Evolutionary conservation across 1,140 invertebrate genomes (phyloP).

Genomic region (Drosophila tristis): DNA sequence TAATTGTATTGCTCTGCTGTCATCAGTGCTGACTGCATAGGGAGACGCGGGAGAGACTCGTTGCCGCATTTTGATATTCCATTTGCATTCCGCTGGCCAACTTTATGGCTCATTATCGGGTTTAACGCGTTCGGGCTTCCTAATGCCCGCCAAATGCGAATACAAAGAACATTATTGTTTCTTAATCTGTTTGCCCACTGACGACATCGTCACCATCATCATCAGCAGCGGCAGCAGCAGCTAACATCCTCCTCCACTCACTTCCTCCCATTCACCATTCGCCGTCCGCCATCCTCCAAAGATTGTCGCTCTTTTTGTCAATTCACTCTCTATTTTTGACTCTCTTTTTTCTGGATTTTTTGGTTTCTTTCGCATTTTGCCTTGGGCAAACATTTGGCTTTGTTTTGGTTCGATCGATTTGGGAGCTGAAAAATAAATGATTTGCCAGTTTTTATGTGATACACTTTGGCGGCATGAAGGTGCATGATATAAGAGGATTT

Average conservation of each 20-base stretch:
- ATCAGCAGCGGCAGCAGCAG: conserved; percentile 13
- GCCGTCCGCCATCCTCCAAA: neutral
- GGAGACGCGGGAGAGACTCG: neutral
- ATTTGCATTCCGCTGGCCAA: conserved; percentile 58
- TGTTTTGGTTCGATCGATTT: conserved; percentile 44
- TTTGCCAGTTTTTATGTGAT: conserved; percentile 26
- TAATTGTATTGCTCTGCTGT: conserved; percentile 27
- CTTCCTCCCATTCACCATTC: conserved; percentile 3
- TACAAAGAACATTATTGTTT: conserved; percentile 65
- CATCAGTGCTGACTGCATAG: conserved; percentile 45
- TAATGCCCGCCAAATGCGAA: conserved; percentile 49
- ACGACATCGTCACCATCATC: conserved; percentile 33
- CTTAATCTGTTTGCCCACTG: conserved; percentile 62
- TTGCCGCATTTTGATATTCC: conserved; percentile 60
- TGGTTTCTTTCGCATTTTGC: conserved; percentile 18
- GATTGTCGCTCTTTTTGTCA: conserved; percentile 28
- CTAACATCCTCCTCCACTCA: neutral
- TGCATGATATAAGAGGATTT: conserved; percentile 33
- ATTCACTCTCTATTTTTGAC: conserved; percentile 19
- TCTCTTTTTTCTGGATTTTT: conserved; percentile 17
- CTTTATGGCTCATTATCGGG: conserved; percentile 69
- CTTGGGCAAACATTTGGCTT: conserved; percentile 44
- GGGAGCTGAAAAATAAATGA: conserved; percentile 42
- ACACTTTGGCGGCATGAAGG: conserved; percentile 16
- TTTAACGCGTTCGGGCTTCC: conserved; percentile 47